These are phyloP conservation scores for Sebastiscus albofasciatus DNA, from an alignment of 2,797 vertebrate genomes.

Conservation along the genomic window DNA sequence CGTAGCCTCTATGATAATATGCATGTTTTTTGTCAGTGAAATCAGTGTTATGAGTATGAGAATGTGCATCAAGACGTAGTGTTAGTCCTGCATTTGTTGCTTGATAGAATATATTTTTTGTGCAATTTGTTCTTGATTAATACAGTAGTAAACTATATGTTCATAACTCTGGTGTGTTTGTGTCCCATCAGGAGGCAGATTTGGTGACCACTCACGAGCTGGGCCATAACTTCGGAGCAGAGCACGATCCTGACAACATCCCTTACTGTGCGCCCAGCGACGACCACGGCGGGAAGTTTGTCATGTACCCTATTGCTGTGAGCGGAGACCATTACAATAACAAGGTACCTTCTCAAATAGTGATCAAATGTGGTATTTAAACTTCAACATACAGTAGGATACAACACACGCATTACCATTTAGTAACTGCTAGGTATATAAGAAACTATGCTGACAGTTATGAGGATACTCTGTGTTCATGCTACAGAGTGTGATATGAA, in stretches of 20 bases:
- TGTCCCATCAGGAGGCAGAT: slow-evolving; percentile 91
- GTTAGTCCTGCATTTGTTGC: not conserved
- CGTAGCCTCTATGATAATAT: not conserved
- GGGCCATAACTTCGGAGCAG: slow-evolving; percentile 98
- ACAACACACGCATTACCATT: not conserved
- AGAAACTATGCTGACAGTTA: not conserved
- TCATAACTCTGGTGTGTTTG: not conserved
- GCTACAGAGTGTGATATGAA: not conserved
- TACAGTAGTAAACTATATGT: not conserved
- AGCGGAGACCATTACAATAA: slow-evolving; percentile 97
- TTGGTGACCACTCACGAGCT: slow-evolving; percentile 97
- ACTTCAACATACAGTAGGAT: not conserved
- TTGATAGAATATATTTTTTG: not conserved
- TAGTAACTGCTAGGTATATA: not conserved
- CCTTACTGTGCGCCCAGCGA: slow-evolving; percentile 91
- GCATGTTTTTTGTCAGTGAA: not conserved
- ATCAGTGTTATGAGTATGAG: not conserved
- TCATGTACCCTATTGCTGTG: slow-evolving; percentile 99
- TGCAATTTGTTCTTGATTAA: not conserved
- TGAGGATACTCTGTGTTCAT: not conserved
- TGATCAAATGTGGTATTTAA: not conserved
- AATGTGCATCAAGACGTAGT: not conserved
- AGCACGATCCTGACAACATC: slow-evolving; percentile 95
- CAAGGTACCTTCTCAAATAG: slow-evolving; percentile 84
- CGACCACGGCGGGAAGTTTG: slow-evolving; percentile 93